Base-by-base conservation (phyloP, 2,797 vertebrate genomes). In the Takifugu ocellatus region DNA sequence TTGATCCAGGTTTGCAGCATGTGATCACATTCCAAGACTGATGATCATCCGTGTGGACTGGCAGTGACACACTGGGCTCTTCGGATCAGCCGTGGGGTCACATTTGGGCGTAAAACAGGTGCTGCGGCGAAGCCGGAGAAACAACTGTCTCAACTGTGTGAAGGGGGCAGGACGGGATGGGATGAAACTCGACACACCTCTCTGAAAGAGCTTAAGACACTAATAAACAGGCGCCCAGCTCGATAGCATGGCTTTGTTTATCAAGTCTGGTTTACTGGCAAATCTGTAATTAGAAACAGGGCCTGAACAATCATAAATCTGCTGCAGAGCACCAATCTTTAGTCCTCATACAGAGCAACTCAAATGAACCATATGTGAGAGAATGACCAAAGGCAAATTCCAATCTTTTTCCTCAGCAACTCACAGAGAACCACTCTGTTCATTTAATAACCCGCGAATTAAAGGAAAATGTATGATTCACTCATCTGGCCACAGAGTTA, bases 401-500 rank as follows among this genome's bases (percentile, higher is more conserved):
- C 66, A 61, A 72, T 81, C 68, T 51, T 79, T 85, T 64, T 78
- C 75, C 66, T 83, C 59, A 58, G 62, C 75, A 77, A 84, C 74
- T 70, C 77, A 82, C 76, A 84, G 73, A 88, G 86, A 84, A 70
- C 54, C 77, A 82, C 82, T 86, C 86, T 89, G 86, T 91, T 90
- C 82, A 63, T 86, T 89, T 88, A 90, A 91, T 88, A 87, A 85
- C 83, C 74, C 78, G 59, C 51, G 83, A 91, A 91, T 91, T 88
- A 89, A 87, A 84, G 88, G 86, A 89, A 92, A 91, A 88, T 77
- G 81, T 84, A 90, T 89, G 88, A 91, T 90, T 89, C 82, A 90
- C 73, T 92, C 87, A 84, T 87, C 78, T 87, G 85, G 81, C 86
- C 82, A 65, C 85, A 83, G 74, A 89, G 67, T 92, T 86, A 91